Evolutionary conservation across 2,888 invertebrate species (phyloP), one percentile per base, ranked within the genome.

Genomic region (Chymomyza caudatula): DNA sequence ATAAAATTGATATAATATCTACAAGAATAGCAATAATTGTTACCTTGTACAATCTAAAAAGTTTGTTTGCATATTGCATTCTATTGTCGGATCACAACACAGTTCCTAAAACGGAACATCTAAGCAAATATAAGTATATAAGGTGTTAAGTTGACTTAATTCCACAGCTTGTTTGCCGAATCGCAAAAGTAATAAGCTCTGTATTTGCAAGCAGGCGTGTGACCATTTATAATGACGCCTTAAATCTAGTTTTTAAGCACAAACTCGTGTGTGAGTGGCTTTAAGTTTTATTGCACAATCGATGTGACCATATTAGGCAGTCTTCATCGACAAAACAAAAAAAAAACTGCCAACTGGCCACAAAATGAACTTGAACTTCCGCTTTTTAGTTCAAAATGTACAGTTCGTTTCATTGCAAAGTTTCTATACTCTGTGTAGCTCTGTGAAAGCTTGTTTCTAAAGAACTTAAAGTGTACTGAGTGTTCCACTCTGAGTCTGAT

Each of bases 281-380:
- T 47, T 63, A 56, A 29, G 61, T 52, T 29, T 29, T 8, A 8
- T 29, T 37, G 11, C 0, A 11, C 29, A 2, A 61, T 11, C 5
- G 11, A 37, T n/a, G 61, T 58, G 55, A 1, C 85, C 67, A 74
- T 81, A 84, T 70, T 74, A 63, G 79, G 85, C 61, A 67, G 61
- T 52, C 71, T 65, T 58, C 71, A 65, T 19, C 66, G 65, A 49
- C 29, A 13, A 37, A 2, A 8, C 2, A 37, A 8, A 37, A 37
- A 37, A 8, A 37, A 37, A 29, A 13, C 54, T 15, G 54, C 25
- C 22, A 22, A 17, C 37, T 11, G 67, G 76, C 76, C 66, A 71
- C 57, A 71, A 80, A 77, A 64, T 72, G 83, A 85, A 83, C 82
- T 83, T 82, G 82, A 83, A 82, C 82, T 82, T 82, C 82, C 85